phyloP scores from a whole-genome alignment of 2,113 vertebrate genomes.

The Percina caprodes region DNA sequence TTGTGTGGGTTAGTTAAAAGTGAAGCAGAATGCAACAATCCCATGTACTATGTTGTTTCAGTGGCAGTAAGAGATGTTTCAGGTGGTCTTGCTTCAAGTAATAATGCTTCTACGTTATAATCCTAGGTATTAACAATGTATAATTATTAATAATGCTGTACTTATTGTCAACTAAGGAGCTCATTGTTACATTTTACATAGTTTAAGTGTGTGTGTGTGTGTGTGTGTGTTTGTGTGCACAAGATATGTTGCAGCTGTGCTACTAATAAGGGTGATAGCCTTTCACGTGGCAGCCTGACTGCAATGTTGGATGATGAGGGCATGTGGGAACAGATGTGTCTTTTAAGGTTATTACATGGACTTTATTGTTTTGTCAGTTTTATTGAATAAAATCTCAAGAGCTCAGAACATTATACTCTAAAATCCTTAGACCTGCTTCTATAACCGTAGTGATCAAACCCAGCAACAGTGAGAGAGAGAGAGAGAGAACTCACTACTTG shows the following conservation, averaged over 20 bases:
- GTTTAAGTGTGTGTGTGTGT: too few relatives aligned
- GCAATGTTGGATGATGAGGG: not conserved
- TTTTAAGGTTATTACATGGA: not conserved
- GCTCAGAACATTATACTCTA: not conserved
- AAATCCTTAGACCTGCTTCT: not conserved
- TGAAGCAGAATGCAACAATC: not conserved
- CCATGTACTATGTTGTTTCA: not conserved
- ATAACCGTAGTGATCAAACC: constrained; percentile 1
- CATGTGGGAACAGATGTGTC: not conserved
- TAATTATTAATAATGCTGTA: too few relatives aligned
- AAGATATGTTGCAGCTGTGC: not conserved
- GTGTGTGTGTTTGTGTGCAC: too few relatives aligned
- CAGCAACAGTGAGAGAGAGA: not conserved
- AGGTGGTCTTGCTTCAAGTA: not conserved
- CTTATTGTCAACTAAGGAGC: too few relatives aligned
- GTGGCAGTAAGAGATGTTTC: not conserved
- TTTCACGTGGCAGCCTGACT: not conserved
- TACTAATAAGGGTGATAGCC: not conserved
- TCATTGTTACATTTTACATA: too few relatives aligned
- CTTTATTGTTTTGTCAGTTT: not conserved
- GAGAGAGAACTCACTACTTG: not conserved
- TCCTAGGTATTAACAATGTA: too few relatives aligned
- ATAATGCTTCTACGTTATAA: not conserved
- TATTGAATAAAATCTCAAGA: not conserved
- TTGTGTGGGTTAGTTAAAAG: not conserved